Base-by-base conservation (phyloP, 2,797 vertebrate genomes). In the Gastrophryne carolinensis region DNA sequence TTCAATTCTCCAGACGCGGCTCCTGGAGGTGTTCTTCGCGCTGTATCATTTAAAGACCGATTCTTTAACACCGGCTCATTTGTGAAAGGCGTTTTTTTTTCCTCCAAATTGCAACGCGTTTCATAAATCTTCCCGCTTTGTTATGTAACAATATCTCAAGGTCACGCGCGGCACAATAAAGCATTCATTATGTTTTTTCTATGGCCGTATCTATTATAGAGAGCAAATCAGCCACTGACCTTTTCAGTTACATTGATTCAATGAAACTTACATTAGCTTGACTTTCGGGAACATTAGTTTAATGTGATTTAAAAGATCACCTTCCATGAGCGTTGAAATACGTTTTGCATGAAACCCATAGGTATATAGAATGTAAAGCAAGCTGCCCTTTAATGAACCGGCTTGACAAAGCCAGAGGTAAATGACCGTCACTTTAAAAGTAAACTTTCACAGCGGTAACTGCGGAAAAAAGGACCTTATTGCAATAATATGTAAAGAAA, bases 301-400 rank as follows among this genome's bases (percentile, higher is more conserved):
- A 91, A 95, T 94, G 90, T 90, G 82, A 91, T 94, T 95, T 91
- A 86, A 90, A 93, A 94, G 92, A 92, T 94, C 90, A 94, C 91
- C 89, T 93, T 93, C 91, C 91, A 88, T 84, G 87, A 89, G 89
- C 86, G 90, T 85, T 91, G 84, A 92, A 93, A 94, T 94, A 93
- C 93, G 92, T 95, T n/a, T 95, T 95, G 91, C 93, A 90, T 93
- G 93, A 92, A 92, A 92, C 91, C 87, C 89, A 92, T 93, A 93
- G 95, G 92, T 93, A 91, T 94, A 89, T 93, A 93, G 94, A 93
- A 92, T 85, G 87, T 92, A 91, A 92, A 96, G 95, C 97, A 97
- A 93, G 90, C 89, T 92, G 89, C 91, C 90, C 90, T 94, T 93
- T 95, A 94, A 96, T 95, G 92, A 96, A 93, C 91, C 91, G 89